Evolutionary conservation across 1,140 invertebrate genomes (phyloP).

Genomic region (Coptotermes formosanus): DNA sequence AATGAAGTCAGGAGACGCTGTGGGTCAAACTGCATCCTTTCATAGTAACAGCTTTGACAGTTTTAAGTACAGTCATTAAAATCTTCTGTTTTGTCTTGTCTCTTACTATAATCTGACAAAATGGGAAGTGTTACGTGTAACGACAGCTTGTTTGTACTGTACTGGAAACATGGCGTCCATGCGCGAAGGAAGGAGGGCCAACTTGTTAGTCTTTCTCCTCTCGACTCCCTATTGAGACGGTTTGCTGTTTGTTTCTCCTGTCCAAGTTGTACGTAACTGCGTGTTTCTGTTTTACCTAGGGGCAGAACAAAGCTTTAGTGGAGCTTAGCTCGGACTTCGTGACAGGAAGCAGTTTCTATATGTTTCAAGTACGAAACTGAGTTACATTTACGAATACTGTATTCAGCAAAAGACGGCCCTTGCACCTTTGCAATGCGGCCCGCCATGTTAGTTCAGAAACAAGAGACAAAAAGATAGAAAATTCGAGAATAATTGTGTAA

Average conservation of each 20-base stretch:
- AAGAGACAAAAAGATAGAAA: no score
- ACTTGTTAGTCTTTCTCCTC: not conserved
- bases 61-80: not conserved
- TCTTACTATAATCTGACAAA: not conserved
- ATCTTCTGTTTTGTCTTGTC: not conserved
- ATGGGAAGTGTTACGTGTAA: not conserved
- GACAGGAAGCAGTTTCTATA: no score
- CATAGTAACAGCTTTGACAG: not conserved
- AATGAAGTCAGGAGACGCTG: no score
- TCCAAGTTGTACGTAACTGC: not conserved
- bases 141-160: not conserved
- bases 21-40: not conserved
- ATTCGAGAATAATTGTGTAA: no score
- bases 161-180: constrained; percentile 2
- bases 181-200: not conserved
- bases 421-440: no score
- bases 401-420: no score
- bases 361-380: no score
- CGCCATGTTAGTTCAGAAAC: no score
- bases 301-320: not conserved
- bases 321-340: not conserved
- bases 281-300: no score
- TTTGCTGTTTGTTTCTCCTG: not conserved
- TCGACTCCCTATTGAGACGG: not conserved
- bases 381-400: no score